Evolutionary conservation across 2,888 invertebrate genomes (phyloP).

Genomic region (Pharmacophagus antenor): DNA sequence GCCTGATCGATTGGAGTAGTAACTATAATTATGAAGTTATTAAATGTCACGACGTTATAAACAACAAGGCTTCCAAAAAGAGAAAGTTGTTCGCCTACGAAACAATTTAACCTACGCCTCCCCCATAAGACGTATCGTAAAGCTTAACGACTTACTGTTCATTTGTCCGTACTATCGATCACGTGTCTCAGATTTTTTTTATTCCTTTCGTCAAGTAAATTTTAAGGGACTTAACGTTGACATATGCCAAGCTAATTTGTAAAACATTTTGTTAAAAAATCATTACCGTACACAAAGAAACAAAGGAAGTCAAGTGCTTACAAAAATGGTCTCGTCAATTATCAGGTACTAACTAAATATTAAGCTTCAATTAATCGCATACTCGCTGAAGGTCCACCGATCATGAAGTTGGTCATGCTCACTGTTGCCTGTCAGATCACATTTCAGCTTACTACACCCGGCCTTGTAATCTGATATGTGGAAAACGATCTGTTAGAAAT

Average conservation of each 20-base stretch:
- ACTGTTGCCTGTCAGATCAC: slow-evolving; percentile 72
- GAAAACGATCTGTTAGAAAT: slow-evolving; percentile 60
- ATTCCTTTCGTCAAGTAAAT: no score
- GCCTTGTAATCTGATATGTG: slow-evolving; percentile 71
- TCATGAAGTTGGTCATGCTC: slow-evolving; percentile 60
- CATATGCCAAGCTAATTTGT: no score
- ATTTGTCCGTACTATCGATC: slow-evolving; percentile 32
- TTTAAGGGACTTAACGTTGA: no score
- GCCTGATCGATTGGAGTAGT: neutral
- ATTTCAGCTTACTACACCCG: slow-evolving; percentile 64
- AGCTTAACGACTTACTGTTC: slow-evolving; percentile 34
- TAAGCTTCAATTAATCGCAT: slow-evolving; percentile 2
- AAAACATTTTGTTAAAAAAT: neutral
- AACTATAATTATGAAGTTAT: slow-evolving; percentile 12
- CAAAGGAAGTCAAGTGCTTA: neutral
- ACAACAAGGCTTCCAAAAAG: slow-evolving; percentile 48
- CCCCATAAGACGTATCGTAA: slow-evolving; percentile 41
- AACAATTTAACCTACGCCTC: slow-evolving; percentile 42
- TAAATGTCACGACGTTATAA: slow-evolving; percentile 16
- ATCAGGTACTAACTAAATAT: neutral
- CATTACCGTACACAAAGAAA: neutral
- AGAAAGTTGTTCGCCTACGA: slow-evolving; percentile 73
- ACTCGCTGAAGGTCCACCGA: slow-evolving; percentile 26
- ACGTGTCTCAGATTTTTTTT: slow-evolving; percentile 23
- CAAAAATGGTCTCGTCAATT: neutral